phyloP scores from a whole-genome alignment of 2,888 invertebrate genomes.

The Cosmia pyralina region DNA sequence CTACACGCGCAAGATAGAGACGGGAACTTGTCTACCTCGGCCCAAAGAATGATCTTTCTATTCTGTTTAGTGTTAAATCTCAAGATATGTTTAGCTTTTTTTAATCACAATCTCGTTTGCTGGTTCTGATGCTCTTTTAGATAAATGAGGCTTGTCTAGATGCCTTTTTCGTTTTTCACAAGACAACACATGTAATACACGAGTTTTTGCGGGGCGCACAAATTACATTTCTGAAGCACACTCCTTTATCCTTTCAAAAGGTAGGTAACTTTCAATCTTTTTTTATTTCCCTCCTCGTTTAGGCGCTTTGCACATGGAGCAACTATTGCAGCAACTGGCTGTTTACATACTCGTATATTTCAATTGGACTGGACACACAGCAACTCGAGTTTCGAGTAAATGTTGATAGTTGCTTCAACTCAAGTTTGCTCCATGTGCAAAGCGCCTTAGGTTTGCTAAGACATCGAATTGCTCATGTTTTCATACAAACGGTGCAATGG shows the following conservation, averaged over 20 bases:
- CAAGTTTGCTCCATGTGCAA: no score
- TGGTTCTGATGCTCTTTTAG: background rate
- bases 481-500: background rate
- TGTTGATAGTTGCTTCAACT: no score
- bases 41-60: no score
- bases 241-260: background rate
- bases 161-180: background rate
- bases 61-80: background rate
- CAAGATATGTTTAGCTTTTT: conserved; percentile 1
- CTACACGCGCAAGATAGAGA: background rate
- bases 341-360: no score
- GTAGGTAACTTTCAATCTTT: background rate
- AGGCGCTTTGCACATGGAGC: no score
- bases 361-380: no score
- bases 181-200: background rate
- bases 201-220: background rate
- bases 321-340: no score
- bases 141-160: background rate
- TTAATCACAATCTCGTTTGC: background rate
- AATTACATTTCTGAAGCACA: conserved; percentile 1
- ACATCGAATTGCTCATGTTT: background rate
- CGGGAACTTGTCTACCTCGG: background rate
- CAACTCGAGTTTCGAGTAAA: no score
- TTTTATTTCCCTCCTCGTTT: background rate
- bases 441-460: no score